phyloP scores from a whole-genome alignment of 2,797 vertebrate genomes.

The Australoheros facetus region DNA sequence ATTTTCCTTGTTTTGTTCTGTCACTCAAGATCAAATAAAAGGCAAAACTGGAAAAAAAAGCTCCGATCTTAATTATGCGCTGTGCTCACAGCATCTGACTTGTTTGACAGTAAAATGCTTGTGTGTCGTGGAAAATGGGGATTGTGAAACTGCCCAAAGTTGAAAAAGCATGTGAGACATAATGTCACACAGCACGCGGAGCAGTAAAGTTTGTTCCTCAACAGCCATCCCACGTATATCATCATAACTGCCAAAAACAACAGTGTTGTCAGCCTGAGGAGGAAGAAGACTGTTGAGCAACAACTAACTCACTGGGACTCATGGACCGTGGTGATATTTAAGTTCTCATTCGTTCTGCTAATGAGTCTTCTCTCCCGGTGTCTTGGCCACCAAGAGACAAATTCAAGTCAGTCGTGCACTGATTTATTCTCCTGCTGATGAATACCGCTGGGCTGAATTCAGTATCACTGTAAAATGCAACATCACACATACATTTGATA shows the following conservation, averaged over 20 bases:
- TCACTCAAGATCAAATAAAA: slow-evolving; percentile 19
- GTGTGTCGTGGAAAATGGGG: slow-evolving; percentile 10
- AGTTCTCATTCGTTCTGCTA: background rate
- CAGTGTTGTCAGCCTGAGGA: background rate
- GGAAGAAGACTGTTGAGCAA: slow-evolving; percentile 12
- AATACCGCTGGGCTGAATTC: background rate
- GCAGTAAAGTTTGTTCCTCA: slow-evolving; percentile 26
- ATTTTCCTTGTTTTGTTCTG: background rate
- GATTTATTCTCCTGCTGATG: background rate
- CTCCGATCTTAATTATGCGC: background rate
- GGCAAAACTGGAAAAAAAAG: background rate
- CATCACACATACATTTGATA: background rate
- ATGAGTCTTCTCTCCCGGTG: background rate
- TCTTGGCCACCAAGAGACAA: background rate
- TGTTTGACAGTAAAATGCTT: slow-evolving; percentile 12
- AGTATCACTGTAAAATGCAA: too few species aligned
- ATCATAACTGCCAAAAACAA: slow-evolving; percentile 34
- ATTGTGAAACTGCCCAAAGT: background rate
- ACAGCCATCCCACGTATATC: slow-evolving; percentile 1
- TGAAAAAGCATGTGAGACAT: slow-evolving; percentile 1
- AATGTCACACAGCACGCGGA: background rate
- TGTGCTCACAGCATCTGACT: background rate
- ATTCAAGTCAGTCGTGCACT: background rate
- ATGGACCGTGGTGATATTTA: background rate
- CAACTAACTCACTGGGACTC: background rate